A percentile compares a stretch with the other conserved stretches of the same genome.
Conservation (phyloP, 1,140 invertebrate genomes). For the Aradophagus sp. region DNA sequence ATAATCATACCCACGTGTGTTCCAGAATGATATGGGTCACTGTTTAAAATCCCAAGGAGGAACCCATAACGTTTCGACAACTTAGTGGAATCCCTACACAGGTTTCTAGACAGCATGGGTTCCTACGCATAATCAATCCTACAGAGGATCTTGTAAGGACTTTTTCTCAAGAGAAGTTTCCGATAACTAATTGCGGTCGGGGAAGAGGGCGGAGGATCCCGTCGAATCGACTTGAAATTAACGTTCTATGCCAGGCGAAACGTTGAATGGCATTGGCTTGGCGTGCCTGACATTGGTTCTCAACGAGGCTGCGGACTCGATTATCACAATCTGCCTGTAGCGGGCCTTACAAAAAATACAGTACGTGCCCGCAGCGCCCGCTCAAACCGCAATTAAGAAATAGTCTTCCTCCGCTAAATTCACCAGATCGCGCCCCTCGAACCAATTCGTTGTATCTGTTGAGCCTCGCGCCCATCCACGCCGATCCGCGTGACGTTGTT, state of each 20-base stretch:
- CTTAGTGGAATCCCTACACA: too few species aligned
- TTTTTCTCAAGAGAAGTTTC: too few species aligned
- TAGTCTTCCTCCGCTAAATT: conserved; percentile 27
- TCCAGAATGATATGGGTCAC: too few species aligned
- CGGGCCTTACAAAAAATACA: conserved; percentile 75
- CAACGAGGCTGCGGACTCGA: conserved; percentile 68
- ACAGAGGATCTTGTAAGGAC: too few species aligned
- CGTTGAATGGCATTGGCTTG: conserved; percentile 50
- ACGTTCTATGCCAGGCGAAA: conserved; percentile 48
- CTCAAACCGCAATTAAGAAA: conserved; percentile 50
- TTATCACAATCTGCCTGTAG: conserved; percentile 74
- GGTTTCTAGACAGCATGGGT: too few species aligned
- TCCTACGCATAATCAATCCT: too few species aligned
- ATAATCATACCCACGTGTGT: too few species aligned
- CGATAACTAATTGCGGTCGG: too few species aligned
- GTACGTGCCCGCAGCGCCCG: conserved; percentile 68
- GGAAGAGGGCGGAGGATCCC: conserved; percentile 12
- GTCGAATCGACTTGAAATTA: conserved; percentile 33
- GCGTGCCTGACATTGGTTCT: conserved; percentile 54
- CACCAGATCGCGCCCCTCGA: conserved; percentile 12
- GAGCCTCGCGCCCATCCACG: conserved; percentile 36
- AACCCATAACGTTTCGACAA: too few species aligned
- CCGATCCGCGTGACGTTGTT: too few species aligned
- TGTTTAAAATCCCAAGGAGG: too few species aligned
- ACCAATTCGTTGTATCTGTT: conserved; percentile 50